Conservation (phyloP, 2,113 vertebrate species). For the Thunnus maccoyii region DNA sequence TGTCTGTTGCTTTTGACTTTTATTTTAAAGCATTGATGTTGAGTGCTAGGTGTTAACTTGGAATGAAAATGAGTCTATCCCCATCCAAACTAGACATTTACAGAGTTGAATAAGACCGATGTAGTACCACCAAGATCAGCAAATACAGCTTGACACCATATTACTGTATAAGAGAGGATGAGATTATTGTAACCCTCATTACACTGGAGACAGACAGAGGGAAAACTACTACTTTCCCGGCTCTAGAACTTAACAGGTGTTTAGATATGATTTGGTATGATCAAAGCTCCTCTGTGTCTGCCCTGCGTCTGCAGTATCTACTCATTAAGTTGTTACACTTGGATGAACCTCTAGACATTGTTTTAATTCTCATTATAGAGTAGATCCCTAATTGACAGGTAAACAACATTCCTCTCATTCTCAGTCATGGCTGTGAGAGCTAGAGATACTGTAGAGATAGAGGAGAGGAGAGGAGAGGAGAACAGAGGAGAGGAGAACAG, state of each 20-base stretch:
- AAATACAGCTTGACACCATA: not conserved
- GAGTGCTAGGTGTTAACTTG: not conserved
- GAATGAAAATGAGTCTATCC: too few species aligned
- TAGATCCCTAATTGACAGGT: constrained; percentile 67
- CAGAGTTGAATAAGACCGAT: too few species aligned
- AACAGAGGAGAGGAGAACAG: not conserved
- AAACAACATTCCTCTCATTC: constrained; percentile 65
- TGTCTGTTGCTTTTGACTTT: not conserved
- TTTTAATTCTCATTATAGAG: constrained; percentile 60
- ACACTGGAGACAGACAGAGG: constrained; percentile 56
- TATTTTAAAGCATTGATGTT: not conserved
- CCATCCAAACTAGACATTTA: too few species aligned
- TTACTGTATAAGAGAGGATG: not conserved
- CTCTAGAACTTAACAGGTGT: constrained; percentile 50
- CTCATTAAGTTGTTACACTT: constrained; percentile 73
- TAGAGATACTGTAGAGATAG: not conserved
- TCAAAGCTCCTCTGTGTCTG: constrained; percentile 67
- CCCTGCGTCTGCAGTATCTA: constrained; percentile 60
- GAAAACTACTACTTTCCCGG: constrained; percentile 51
- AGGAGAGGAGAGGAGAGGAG: not conserved
- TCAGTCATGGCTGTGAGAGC: not conserved
- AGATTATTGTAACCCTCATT: constrained; percentile 34
- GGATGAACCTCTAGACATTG: constrained; percentile 58
- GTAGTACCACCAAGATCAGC: not conserved
- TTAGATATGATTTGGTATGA: constrained; percentile 64